phyloP scores from a whole-genome alignment of 2,797 vertebrate genomes.

The Enteromius paludinosus region DNA sequence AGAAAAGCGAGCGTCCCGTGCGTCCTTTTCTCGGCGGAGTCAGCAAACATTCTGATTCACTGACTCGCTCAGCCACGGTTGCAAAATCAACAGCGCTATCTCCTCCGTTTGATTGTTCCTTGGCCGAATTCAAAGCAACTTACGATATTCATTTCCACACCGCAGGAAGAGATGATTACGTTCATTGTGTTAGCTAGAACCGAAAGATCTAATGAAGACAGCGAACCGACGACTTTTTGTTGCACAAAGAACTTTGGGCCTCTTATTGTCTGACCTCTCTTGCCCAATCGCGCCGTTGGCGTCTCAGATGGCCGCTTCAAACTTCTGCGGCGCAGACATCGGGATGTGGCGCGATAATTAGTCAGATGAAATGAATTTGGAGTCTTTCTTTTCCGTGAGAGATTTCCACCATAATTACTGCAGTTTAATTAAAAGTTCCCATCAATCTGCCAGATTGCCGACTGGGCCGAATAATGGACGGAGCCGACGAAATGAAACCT shows the following conservation, averaged over 20 bases:
- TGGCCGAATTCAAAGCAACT: slow-evolving; percentile 53
- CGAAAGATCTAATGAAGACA: slow-evolving; percentile 49
- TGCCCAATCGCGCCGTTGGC: slow-evolving; percentile 72
- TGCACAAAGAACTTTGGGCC: slow-evolving; percentile 60
- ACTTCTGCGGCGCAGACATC: slow-evolving; percentile 43
- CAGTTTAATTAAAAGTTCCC: slow-evolving; percentile 84
- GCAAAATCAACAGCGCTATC: slow-evolving; percentile 60
- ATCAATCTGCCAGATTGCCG: slow-evolving; percentile 77
- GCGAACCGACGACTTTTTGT: slow-evolving; percentile 21
- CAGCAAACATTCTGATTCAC: slow-evolving; percentile 61
- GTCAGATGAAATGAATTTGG: slow-evolving; percentile 78
- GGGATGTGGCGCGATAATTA: slow-evolving; percentile 76
- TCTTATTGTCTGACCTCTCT: slow-evolving; percentile 71
- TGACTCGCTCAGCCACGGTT: slow-evolving; percentile 43
- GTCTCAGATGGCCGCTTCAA: slow-evolving; percentile 61
- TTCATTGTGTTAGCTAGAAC: slow-evolving; percentile 41
- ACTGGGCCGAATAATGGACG: slow-evolving; percentile 74
- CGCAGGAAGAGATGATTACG: slow-evolving; percentile 46
- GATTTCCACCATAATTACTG: slow-evolving; percentile 78
- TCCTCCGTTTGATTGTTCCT: slow-evolving; percentile 46
- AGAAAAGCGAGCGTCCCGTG: slow-evolving; percentile 23
- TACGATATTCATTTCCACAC: slow-evolving; percentile 51
- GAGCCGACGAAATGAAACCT: slow-evolving; percentile 75
- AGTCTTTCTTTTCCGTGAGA: slow-evolving; percentile 72
- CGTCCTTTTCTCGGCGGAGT: slow-evolving; percentile 44